Evolutionary conservation across 2,113 vertebrate genomes (phyloP).

Genomic region (Tupaia tana): DNA sequence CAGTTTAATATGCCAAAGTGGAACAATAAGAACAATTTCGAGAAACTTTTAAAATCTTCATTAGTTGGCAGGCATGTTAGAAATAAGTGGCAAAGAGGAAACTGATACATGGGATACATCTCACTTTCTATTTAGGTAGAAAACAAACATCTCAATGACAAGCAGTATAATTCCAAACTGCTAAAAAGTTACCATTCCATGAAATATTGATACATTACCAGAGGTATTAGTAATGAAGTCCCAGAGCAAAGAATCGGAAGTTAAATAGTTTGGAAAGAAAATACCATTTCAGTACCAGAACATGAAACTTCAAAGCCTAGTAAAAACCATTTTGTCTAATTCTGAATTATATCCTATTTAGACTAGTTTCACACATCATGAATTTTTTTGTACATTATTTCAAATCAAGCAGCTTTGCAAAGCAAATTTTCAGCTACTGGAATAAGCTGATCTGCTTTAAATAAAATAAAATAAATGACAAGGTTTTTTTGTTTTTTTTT

Average conservation of each 20-base stretch:
- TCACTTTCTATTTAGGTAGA: conserved; percentile 9
- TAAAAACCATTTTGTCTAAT: conserved; percentile 29
- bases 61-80: neutral
- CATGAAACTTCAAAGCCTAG: neutral
- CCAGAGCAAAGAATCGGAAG: neutral
- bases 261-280: conserved; percentile 14
- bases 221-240: neutral
- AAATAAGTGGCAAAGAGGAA: conserved; percentile 40
- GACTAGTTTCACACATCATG: conserved; percentile 21
- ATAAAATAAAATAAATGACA: conserved; percentile 37
- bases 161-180: neutral
- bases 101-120: neutral
- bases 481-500: neutral
- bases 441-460: conserved; percentile 11
- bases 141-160: conserved; percentile 3
- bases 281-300: neutral
- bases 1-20: conserved; percentile 3
- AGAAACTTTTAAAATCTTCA: conserved; percentile 38
- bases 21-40: conserved; percentile 12
- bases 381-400: conserved; percentile 9
- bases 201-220: neutral
- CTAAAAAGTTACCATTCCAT: neutral
- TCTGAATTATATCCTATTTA: conserved; percentile 1
- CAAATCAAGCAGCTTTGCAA: conserved; percentile 33
- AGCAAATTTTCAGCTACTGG: neutral